Evolutionary conservation across 2,113 vertebrate genomes (phyloP).

Genomic region (Cathartes aura): DNA sequence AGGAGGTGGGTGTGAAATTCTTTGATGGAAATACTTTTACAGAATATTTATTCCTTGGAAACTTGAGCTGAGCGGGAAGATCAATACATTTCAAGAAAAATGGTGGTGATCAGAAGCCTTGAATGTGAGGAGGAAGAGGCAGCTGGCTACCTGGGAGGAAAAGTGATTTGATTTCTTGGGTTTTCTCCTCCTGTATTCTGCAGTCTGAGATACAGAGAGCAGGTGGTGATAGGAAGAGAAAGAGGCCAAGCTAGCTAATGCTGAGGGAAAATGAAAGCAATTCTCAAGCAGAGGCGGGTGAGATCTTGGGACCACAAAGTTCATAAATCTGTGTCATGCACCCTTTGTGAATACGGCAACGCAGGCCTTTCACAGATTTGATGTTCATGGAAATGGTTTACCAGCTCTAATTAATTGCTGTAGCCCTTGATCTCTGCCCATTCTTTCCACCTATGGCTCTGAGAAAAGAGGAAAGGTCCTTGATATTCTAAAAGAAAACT

Average conservation of each 20-base stretch:
- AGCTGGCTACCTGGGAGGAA: background rate
- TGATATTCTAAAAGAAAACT: background rate
- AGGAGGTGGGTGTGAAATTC: background rate
- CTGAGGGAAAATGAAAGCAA: background rate
- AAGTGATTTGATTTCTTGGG: background rate
- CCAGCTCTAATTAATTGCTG: background rate
- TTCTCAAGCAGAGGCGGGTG: background rate
- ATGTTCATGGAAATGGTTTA: background rate
- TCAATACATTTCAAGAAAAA: background rate
- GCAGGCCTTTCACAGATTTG: background rate
- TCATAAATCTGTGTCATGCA: background rate
- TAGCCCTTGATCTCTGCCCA: background rate
- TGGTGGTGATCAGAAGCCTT: background rate
- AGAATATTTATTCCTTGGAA: background rate
- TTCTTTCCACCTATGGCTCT: background rate
- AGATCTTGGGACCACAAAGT: background rate
- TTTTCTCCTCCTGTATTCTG: background rate
- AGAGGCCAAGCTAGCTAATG: background rate
- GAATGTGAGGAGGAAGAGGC: background rate
- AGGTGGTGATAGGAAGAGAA: background rate
- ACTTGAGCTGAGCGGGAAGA: background rate
- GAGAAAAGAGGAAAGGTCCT: background rate
- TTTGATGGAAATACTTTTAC: background rate
- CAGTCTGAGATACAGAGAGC: background rate
- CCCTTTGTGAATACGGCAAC: background rate